Evolutionary conservation across 2,113 vertebrate species (phyloP).

Genomic region (Bufo gargarizans): DNA sequence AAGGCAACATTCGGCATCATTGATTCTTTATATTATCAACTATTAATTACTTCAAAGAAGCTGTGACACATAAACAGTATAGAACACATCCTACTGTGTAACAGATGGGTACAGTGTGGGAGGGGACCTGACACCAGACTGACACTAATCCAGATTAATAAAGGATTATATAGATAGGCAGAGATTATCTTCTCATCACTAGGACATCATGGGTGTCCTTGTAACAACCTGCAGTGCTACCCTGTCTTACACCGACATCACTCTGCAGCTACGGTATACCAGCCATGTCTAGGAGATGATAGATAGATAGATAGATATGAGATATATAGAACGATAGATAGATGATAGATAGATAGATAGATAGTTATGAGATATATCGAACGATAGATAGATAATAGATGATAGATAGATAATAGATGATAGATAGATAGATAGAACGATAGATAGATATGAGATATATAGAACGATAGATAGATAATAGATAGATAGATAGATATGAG

Average conservation of each 20-base stretch:
- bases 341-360: too few relatives aligned
- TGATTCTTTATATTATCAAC: not conserved
- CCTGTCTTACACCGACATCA: not conserved
- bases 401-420: too few relatives aligned
- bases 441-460: too few relatives aligned
- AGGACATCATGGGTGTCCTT: slow-evolving; percentile 42
- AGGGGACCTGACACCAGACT: slow-evolving; percentile 37
- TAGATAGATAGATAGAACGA: too few relatives aligned
- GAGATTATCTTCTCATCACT: slow-evolving; percentile 54
- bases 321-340: too few relatives aligned
- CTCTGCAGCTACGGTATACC: not conserved
- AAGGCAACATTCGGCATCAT: too few relatives aligned
- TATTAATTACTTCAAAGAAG: slow-evolving; percentile 6
- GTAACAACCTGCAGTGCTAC: slow-evolving; percentile 15
- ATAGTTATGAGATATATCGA: too few relatives aligned
- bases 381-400: too few relatives aligned
- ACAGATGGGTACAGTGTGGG: slow-evolving; percentile 47
- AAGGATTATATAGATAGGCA: slow-evolving; percentile 47
- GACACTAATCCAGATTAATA: slow-evolving; percentile 56
- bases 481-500: too few relatives aligned
- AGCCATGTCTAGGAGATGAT: not conserved
- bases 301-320: not conserved
- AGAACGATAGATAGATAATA: too few relatives aligned
- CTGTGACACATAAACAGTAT: slow-evolving; percentile 21
- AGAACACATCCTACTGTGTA: slow-evolving; percentile 17